Conservation (phyloP, 1,140 invertebrate species). For the Drosophila elegans region DNA sequence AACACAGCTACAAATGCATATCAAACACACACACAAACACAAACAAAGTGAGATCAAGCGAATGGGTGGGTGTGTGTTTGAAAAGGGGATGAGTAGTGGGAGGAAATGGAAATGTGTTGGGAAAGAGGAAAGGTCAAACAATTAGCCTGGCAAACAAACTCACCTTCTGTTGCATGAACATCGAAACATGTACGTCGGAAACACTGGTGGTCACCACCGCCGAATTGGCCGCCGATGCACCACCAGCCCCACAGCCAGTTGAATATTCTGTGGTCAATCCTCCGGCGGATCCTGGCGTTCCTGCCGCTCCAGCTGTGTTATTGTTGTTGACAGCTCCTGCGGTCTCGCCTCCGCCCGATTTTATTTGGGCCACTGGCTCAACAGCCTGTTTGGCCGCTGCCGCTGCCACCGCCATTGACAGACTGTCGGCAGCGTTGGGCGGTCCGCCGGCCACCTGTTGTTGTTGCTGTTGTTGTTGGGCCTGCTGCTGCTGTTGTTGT, state of each 20-base stretch:
- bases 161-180: constrained; percentile 84
- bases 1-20: constrained; percentile 71
- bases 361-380: constrained; percentile 86
- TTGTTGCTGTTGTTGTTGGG: constrained; percentile 71
- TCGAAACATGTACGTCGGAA: constrained; percentile 78
- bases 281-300: constrained; percentile 34
- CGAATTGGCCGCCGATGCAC: constrained; percentile 48
- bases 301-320: constrained; percentile 31
- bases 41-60: constrained; percentile 16
- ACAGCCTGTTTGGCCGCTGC: constrained; percentile 85
- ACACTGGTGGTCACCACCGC: constrained; percentile 85
- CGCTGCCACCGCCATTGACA: constrained; percentile 88
- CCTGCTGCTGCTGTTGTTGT: constrained; percentile 85
- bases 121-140: constrained; percentile 8
- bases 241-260: constrained; percentile 16
- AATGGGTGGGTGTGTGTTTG: constrained; percentile 5
- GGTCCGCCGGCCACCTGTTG: constrained; percentile 83
- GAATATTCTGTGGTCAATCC: constrained; percentile 35
- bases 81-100: not conserved
- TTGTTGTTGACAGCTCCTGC: constrained; percentile 32
- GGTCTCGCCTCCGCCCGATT: constrained; percentile 81
- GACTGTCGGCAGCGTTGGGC: constrained; percentile 84
- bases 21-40: constrained; percentile 40
- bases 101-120: not conserved
- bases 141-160: constrained; percentile 36